These are phyloP conservation scores for Escarpia spicata DNA, from an alignment of 2,888 invertebrate genomes.

Conservation along the genomic window DNA sequence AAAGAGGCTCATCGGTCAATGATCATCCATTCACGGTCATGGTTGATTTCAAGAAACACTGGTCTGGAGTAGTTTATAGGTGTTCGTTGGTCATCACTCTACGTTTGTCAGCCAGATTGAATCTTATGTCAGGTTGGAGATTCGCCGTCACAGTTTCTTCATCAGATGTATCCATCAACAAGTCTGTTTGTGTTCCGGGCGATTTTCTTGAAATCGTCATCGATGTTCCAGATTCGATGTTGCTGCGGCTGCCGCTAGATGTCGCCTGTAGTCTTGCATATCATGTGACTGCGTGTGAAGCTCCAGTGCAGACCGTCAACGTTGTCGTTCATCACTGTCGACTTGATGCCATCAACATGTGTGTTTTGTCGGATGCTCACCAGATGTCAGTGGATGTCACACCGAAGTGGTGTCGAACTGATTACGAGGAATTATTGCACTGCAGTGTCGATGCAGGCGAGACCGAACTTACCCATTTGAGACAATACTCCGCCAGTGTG, in stretches of 20 bases:
- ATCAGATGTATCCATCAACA: not conserved
- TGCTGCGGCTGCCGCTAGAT: not conserved
- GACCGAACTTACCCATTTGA: not conserved
- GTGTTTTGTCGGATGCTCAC: constrained; percentile 3
- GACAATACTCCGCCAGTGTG: not conserved
- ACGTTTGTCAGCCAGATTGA: not conserved
- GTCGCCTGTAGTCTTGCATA: not conserved
- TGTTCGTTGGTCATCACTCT: not conserved
- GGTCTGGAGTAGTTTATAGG: not conserved
- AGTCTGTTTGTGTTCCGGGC: not conserved
- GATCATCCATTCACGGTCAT: not conserved
- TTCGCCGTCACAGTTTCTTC: not conserved
- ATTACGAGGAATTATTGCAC: not conserved
- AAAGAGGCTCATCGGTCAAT: not conserved
- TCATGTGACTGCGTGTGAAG: not conserved
- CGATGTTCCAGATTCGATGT: not conserved
- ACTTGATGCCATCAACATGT: not conserved
- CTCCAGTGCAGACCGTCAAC: not conserved
- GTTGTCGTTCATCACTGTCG: not conserved
- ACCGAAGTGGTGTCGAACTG: not conserved
- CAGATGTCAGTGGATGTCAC: not conserved
- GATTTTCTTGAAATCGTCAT: not conserved
- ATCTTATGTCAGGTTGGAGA: not conserved
- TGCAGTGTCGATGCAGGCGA: not conserved
- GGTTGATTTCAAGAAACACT: not conserved